phyloP scores from a whole-genome alignment of 2,888 invertebrate species.

The Mesoligia furuncula region DNA sequence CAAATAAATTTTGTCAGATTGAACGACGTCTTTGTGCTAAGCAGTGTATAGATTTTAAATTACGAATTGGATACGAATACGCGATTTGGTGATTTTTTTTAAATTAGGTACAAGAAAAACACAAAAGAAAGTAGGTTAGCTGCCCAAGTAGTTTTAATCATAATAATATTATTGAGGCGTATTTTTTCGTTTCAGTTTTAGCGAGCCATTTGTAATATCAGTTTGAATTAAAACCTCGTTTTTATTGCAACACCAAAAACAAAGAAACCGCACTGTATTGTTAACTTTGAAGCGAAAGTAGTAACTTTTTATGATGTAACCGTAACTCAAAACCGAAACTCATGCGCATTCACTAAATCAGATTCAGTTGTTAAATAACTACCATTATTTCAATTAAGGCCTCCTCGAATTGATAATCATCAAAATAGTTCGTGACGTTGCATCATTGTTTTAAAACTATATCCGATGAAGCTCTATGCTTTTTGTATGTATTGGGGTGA shows the following conservation, averaged over 20 bases:
- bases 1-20: slow-evolving; percentile 14
- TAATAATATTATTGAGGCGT: background rate
- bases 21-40: background rate
- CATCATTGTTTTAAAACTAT: slow-evolving; percentile 60
- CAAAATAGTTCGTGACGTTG: slow-evolving; percentile 60
- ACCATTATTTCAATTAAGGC: slow-evolving; percentile 73
- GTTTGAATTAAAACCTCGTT: slow-evolving; percentile 13
- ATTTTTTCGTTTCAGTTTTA: background rate
- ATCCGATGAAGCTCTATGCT: slow-evolving; percentile 20
- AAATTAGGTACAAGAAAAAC: background rate
- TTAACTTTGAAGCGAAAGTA: slow-evolving; percentile 65
- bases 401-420: slow-evolving; percentile 68
- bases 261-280: slow-evolving; percentile 40
- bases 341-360: slow-evolving; percentile 67
- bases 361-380: slow-evolving; percentile 70
- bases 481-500: slow-evolving; percentile 49
- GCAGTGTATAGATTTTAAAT: slow-evolving; percentile 11
- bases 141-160: background rate
- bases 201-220: background rate
- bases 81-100: background rate
- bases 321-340: slow-evolving; percentile 64
- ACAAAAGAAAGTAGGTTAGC: slow-evolving; percentile 15
- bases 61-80: background rate
- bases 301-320: slow-evolving; percentile 69
- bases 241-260: slow-evolving; percentile 24